Base-by-base conservation (phyloP, 2,113 vertebrate genomes). In the Pygoscelis adeliae region DNA sequence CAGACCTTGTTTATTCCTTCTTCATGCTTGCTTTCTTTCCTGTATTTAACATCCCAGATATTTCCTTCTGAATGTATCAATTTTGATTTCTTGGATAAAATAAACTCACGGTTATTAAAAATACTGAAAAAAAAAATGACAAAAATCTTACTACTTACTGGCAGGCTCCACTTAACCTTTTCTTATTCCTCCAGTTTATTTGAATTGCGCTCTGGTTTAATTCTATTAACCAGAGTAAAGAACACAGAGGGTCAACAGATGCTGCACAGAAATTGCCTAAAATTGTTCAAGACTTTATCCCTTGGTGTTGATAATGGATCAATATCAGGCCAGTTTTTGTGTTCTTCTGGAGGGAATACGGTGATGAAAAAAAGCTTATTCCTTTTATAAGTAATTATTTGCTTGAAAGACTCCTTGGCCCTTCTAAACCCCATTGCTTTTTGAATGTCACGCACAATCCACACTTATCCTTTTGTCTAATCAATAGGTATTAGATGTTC, bases 351-450 rank as follows among this genome's bases (percentile, higher is more conserved):
- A 38, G 47, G 16, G 5, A 90, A 72, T 46, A 66, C 0, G 0
- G 11, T 79, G 47, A 86, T 53, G 65, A 30, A 71, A 83, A 81
- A 84, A 91, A 87, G 17, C 38, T 78, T 81, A 78, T 63, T 94
- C 47, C 46, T 89, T 94, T 81, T 81, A 34, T 82, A 87, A 89
- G 83, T 89, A 92, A 96, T 95, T 96, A 96, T 94, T 93, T 78
- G 63, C 89, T 94, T 93, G 91, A 84, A 74, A 87, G 55, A 82
- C 27, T 91, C 36, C 6, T 69, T 89, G 52, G 61, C 61, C 44
- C 38, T 79, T 89, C 11, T 82, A 87, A 83, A 78, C 21, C 19
- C 3, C 0, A 34, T 61, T 90, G 84, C 50, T 78, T 90, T 93
- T 49, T 83, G 32, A 80, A 79, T 47, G 50, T 74, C 20, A 5